Percentiles rank a stretch among this genome's conserved stretches.
Conservation (phyloP, 2,113 vertebrate species). For the Himantopus leucocephalus region DNA sequence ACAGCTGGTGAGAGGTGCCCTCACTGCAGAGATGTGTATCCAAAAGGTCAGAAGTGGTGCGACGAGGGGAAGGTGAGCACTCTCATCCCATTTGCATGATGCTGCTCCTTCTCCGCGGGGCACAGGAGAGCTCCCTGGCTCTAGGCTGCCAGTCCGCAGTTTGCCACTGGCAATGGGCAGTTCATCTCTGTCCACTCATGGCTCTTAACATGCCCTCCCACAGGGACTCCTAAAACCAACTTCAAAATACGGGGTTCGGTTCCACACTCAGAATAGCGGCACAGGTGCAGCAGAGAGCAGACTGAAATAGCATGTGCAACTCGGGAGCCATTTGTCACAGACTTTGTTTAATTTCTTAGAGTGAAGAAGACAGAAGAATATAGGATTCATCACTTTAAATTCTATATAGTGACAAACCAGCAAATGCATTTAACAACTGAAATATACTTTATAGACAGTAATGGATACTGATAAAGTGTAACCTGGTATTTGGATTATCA, state of each 20-base stretch:
- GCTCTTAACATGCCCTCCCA: not conserved
- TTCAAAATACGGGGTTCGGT: not conserved
- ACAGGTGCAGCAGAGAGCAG: not conserved
- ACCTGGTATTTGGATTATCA: constrained; percentile 31
- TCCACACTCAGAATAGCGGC: not conserved
- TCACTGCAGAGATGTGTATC: too few species aligned
- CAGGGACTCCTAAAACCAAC: not conserved
- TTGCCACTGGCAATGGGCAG: not conserved
- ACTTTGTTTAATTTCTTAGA: not conserved
- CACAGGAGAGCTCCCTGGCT: not conserved
- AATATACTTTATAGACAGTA: constrained; percentile 15
- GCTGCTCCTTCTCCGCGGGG: not conserved
- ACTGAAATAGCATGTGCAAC: not conserved
- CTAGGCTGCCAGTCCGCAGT: not conserved
- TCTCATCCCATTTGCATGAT: not conserved
- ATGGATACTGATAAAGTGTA: constrained; percentile 45
- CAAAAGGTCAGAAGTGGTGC: not conserved
- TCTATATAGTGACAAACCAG: constrained; percentile 5
- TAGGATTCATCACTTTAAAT: not conserved
- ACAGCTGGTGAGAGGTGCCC: not conserved
- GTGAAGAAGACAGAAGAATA: not conserved
- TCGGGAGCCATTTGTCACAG: not conserved
- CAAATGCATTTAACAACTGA: constrained; percentile 29
- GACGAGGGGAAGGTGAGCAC: not conserved
- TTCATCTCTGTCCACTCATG: not conserved